phyloP scores from a whole-genome alignment of 2,797 vertebrate genomes.

The Holocentrus rufus region DNA sequence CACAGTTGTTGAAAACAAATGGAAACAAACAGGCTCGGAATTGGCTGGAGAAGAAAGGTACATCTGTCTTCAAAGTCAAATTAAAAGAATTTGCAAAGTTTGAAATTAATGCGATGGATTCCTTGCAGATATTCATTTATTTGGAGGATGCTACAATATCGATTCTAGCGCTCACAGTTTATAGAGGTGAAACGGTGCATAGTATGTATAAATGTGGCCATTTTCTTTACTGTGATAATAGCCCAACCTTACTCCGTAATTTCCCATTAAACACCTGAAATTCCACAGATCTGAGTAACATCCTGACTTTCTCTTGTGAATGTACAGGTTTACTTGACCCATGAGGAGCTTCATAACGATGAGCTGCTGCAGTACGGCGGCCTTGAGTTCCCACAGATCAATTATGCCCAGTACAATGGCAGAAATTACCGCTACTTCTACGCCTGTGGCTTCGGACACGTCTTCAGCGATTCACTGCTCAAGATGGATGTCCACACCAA shows the following conservation, averaged over 20 bases:
- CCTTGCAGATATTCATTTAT: slow-evolving; percentile 32
- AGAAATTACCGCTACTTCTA: slow-evolving; percentile 91
- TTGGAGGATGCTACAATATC: slow-evolving; percentile 35
- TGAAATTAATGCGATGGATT: slow-evolving; percentile 1
- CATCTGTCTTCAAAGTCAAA: slow-evolving; percentile 16
- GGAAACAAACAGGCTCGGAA: not conserved
- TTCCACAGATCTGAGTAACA: slow-evolving; percentile 4
- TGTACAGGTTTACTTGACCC: slow-evolving; percentile 86
- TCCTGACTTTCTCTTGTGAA: not conserved
- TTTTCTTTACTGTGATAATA: not conserved
- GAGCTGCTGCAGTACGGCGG: slow-evolving; percentile 86
- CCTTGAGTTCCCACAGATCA: slow-evolving; percentile 93
- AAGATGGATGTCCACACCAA: slow-evolving; percentile 92
- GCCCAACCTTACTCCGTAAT: not conserved
- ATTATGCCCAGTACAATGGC: slow-evolving; percentile 84
- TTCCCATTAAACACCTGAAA: slow-evolving; percentile 12
- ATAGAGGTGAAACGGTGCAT: not conserved
- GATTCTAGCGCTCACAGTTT: slow-evolving; percentile 4
- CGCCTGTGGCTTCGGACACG: slow-evolving; percentile 88
- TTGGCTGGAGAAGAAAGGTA: not conserved
- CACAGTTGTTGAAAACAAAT: slow-evolving; percentile 5
- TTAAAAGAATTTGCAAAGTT: slow-evolving; percentile 19
- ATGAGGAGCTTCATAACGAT: slow-evolving; percentile 87
- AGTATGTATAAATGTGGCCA: not conserved
- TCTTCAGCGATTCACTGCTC: slow-evolving; percentile 89